Evolutionary conservation across 2,888 invertebrate species (phyloP), one percentile per base, ranked within the genome.

Genomic region (Hirtodrosophila histrioides): DNA sequence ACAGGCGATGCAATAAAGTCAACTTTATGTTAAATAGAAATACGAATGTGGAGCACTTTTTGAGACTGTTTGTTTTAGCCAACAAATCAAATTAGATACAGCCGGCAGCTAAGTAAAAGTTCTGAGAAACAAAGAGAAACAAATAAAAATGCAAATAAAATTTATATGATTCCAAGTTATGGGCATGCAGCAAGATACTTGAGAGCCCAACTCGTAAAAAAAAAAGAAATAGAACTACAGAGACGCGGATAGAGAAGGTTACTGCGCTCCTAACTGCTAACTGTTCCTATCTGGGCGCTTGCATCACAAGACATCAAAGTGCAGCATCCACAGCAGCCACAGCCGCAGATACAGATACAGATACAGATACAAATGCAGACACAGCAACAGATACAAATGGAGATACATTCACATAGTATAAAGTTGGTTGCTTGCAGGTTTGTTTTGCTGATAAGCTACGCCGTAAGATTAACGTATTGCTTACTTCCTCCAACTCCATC

Each of bases 101-200:
- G 36, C 41, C 24, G 61, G 61, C 44, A 31, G 51, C 41, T 12
- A 53, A 65, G 41, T 65, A 57, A 33, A 61, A 49, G 40, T 63
- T 75, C 56, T 29, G 33, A 64, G 69, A 78, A 69, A 45, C 40
- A n/a, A n/a, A n/a, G 51, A 45, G 56, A 77, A 60, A 65, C 48
- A 63, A 78, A 77, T 78, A 81, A 70, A 83, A 81, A 81, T 83
- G 83, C 70, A 83, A 83, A 81, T 77, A 81, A 83, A 78, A 78
- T 69, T 78, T 71, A 70, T 63, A 64, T 69, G 72, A 75, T 41
- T 53, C 60, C 67, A 69, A 83, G 78, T 77, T 80, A 81, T 83
- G 69, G 69, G 68, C 64, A 66, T 55, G 63, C 65, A 69, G 58
- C 69, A 48, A 70, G 71, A 71, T 56, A 40, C 54, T 48, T 50